Conservation (phyloP, 1,140 invertebrate genomes). For the Rhopalosiphum padi region DNA sequence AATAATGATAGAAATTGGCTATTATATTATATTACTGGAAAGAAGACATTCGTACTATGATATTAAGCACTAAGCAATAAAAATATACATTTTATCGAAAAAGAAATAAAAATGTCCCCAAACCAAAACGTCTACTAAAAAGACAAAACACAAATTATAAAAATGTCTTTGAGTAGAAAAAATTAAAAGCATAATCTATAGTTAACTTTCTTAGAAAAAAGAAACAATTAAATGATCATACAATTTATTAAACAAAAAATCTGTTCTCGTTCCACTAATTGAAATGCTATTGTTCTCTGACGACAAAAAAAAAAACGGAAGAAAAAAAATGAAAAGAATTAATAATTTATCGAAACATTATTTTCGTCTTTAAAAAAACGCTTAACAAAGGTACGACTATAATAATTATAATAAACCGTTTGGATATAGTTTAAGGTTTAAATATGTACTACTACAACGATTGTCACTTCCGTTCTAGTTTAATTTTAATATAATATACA, state of each 20-base stretch:
- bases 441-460: not conserved
- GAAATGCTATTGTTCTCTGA: not conserved
- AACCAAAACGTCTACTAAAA: not conserved
- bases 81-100: not conserved
- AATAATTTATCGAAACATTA: not conserved
- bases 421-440: not conserved
- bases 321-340: not conserved
- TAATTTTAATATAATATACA: too few species aligned
- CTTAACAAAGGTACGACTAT: not conserved
- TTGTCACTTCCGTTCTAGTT: not conserved
- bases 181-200: not conserved
- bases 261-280: not conserved
- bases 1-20: too few species aligned
- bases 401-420: not conserved
- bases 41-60: not conserved
- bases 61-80: not conserved
- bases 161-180: not conserved
- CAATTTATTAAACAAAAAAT: not conserved
- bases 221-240: not conserved
- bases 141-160: not conserved
- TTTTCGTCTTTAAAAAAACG: not conserved
- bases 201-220: not conserved
- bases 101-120: not conserved
- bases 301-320: not conserved
- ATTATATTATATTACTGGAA: not conserved